Conservation (phyloP, 2,797 vertebrate species). For the Craterocephalus amniculus region DNA sequence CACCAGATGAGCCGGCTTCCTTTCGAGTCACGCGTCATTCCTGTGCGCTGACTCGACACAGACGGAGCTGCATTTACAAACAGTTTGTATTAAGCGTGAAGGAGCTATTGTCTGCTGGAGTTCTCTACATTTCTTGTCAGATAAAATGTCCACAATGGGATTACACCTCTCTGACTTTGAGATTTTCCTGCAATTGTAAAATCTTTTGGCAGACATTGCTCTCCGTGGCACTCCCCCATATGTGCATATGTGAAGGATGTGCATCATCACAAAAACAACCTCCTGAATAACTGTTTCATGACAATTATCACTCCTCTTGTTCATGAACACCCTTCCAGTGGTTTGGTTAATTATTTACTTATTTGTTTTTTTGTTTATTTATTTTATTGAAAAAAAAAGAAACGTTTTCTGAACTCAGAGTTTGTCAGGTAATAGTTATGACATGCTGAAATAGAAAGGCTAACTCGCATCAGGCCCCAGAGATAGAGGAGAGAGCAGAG, state of each 20-base stretch:
- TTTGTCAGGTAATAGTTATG: conserved; percentile 26
- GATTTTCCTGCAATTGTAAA: conserved; percentile 53
- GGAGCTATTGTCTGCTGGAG: conserved; percentile 40
- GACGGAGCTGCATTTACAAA: conserved; percentile 40
- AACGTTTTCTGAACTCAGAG: background rate
- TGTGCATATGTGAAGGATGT: conserved; percentile 10
- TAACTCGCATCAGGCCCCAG: conserved; percentile 25
- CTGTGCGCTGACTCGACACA: conserved; percentile 49
- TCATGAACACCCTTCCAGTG: conserved; percentile 12
- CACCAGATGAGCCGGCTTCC: conserved; percentile 58
- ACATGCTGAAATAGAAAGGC: conserved; percentile 36
- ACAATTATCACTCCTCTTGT: background rate
- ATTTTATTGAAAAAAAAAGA: too few relatives aligned
- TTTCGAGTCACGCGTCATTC: conserved; percentile 54
- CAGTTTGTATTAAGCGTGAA: conserved; percentile 21
- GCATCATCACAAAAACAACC: conserved; percentile 27
- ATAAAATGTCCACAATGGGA: conserved; percentile 8
- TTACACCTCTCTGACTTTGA: background rate
- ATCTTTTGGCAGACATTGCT: conserved; percentile 23
- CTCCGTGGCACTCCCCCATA: conserved; percentile 1
- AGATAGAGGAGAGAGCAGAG: conserved; percentile 41
- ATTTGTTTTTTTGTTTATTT: too few relatives aligned
- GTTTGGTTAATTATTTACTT: conserved; percentile 30
- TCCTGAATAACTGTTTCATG: conserved; percentile 19
- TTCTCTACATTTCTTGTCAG: conserved; percentile 13